Conservation (phyloP, 2,113 vertebrate genomes). For the Seriola dumerili region DNA sequence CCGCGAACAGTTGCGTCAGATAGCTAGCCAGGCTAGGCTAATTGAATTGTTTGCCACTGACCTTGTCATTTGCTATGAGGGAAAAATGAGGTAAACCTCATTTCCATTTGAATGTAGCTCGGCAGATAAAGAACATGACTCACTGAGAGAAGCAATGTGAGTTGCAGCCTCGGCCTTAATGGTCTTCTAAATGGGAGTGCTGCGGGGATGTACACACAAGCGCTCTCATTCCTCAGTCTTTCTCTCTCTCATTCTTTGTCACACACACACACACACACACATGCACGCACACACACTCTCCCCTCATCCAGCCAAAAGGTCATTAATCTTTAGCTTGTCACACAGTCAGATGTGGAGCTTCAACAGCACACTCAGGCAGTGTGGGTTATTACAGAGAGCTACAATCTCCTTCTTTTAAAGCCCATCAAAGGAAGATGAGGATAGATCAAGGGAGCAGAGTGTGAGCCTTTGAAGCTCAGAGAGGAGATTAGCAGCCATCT, state of each 20-base stretch:
- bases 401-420: slow-evolving; percentile 71
- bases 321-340: slow-evolving; percentile 68
- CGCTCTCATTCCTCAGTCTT: slow-evolving; percentile 43
- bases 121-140: slow-evolving; percentile 73
- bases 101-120: slow-evolving; percentile 74
- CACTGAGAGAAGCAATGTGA: slow-evolving; percentile 48
- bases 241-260: slow-evolving; percentile 28
- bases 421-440: slow-evolving; percentile 77
- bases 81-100: slow-evolving; percentile 68
- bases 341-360: slow-evolving; percentile 56
- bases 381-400: slow-evolving; percentile 63
- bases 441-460: slow-evolving; percentile 65
- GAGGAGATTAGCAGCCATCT: slow-evolving; percentile 73
- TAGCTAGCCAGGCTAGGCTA: slow-evolving; percentile 57
- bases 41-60: slow-evolving; percentile 71
- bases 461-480: slow-evolving; percentile 76
- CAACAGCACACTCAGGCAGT: slow-evolving; percentile 37
- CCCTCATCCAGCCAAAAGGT: slow-evolving; percentile 60
- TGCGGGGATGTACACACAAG: slow-evolving; percentile 29
- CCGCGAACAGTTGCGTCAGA: slow-evolving; percentile 36
- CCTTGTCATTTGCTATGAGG: slow-evolving; percentile 74
- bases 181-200: slow-evolving; percentile 64
- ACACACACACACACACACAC: slow-evolving; percentile 31
- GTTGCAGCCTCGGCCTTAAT: slow-evolving; percentile 57
- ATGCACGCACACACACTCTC: slow-evolving; percentile 18